phyloP scores from a whole-genome alignment of 2,113 vertebrate species.

The Phalacrocorax aristotelis region DNA sequence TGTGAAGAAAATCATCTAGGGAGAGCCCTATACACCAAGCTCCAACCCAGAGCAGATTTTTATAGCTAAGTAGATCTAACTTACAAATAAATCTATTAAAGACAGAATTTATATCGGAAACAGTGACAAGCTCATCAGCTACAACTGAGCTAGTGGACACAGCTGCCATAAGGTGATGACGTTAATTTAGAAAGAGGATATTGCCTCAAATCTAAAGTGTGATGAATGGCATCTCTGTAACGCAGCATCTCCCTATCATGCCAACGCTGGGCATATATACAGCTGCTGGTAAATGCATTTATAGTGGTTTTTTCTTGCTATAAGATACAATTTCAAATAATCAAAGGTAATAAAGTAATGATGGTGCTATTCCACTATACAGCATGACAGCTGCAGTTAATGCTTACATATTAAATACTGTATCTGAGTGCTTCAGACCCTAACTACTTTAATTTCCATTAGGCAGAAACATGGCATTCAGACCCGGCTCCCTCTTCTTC shows the following conservation, averaged over 20 bases:
- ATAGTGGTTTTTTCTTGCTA: not conserved
- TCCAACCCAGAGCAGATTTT: constrained; percentile 17
- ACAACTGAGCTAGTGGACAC: constrained; percentile 3
- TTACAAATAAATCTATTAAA: constrained; percentile 26
- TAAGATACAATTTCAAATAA: constrained; percentile 26
- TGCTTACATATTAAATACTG: not conserved
- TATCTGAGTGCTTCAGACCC: not conserved
- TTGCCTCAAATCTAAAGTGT: constrained; percentile 33
- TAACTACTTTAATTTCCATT: not conserved
- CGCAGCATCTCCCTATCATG: not conserved
- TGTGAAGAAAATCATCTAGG: not conserved
- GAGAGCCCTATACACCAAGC: not conserved
- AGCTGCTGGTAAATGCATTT: constrained; percentile 24
- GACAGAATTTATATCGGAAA: constrained; percentile 31
- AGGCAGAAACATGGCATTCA: not conserved
- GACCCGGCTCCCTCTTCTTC: not conserved
- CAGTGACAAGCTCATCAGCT: not conserved
- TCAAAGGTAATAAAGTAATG: constrained; percentile 48
- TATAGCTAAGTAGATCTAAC: constrained; percentile 9
- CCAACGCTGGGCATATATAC: not conserved
- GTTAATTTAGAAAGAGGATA: constrained; percentile 51
- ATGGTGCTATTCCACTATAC: not conserved
- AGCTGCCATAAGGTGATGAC: constrained; percentile 28
- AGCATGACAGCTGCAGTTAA: constrained; percentile 36
- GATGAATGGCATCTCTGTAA: constrained; percentile 34